Base-by-base conservation (phyloP, 2,113 vertebrate genomes). In the Phylloscopus whistleri region DNA sequence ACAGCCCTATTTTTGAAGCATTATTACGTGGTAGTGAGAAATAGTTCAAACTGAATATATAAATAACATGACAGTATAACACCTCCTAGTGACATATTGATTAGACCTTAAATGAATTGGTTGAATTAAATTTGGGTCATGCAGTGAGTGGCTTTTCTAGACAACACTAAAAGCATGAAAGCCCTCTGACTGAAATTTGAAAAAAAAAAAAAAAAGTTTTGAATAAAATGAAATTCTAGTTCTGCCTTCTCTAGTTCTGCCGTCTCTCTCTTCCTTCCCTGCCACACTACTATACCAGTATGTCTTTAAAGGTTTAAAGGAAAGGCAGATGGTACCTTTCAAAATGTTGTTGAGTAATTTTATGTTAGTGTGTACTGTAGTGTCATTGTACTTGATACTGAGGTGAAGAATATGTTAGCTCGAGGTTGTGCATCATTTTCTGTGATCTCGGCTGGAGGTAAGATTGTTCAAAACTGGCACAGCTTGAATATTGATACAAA, bases 401-500 rank as follows among this genome's bases (percentile, higher is more conserved):
- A 94, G 82, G 91, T 88, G 55, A 95, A 93, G 59, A 93, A 92
- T 95, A 86, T 48, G 59, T 66, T 89, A 95, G 64, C 64, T 92
- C 1, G 43, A 77, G 63, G 64, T 86, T 93, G 59, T 95, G 83
- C 64, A 95, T 93, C 83, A 90, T 89, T 84, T 88, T 96, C 83
- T 94, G 35, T 96, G 90, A 90, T 96, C 92, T 94, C 94, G 89
- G 94, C 68, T 89, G 90, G 96, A 94, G 56, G 63, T 63, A 92
- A 53, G 51, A 81, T 93, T 95, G 30, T 86, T 95, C 92, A 92
- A 74, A 90, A 86, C 72, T 49, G 72, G 39, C 94, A 89, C 96
- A 97, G 94, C 86, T 97, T 97, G 96, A 96, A 93, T 97, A 94
- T 93, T 96, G 94, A 95, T 97, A 95, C 64, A 95, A 97, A 92